Base-by-base conservation (phyloP, 2,113 vertebrate species). In the Psilopogon haemacephalus region DNA sequence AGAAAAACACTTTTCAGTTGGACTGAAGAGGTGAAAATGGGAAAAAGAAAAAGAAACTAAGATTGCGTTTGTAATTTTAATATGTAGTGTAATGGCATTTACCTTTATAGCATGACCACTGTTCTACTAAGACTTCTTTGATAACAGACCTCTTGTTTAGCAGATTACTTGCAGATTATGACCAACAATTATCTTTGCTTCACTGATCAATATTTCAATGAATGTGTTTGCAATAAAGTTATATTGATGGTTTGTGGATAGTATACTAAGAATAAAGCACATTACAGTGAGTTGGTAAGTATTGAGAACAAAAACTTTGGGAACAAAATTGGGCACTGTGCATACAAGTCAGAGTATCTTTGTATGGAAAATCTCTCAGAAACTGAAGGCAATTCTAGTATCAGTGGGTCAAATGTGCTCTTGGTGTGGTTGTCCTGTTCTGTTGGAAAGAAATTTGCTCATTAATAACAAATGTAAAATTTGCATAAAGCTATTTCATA, bases 381-480 rank as follows among this genome's bases (percentile, higher is more conserved):
- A 92, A 59, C 14, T 10, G 44, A 84, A 63, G 13, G 33, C 72
- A 88, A 73, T 70, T 80, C 56, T 86, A 59, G 72, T 54, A 69
- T 65, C 28, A 7, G 12, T 13, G 5, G 37, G 27, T 64, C 24
- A 42, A 19, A 48, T 71, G 7, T 50, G 70, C 50, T 82, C 10
- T 65, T 77, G 32, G 30, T 1, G 0, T 56, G 70, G 23, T 40
- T 20, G 11, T 67, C 52, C 64, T 75, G 5, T 42, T 82, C 65
- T 64, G 5, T 69, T 79, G 68, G 37, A 75, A 90, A 85, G 35
- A 73, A 55, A 15, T 73, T 82, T 80, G 73, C 33, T 77, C 60
- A 48, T 87, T 80, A 64, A 76, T 93, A 94, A 76, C 67, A 94
- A 88, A 87, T 12, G 28, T 37, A 76, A 77, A 79, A 55, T 79